Percentiles rank a stretch among this genome's conserved stretches.
Evolutionary conservation across 2,113 vertebrate species (phyloP).

Genomic region (Muntiacus muntjak): DNA sequence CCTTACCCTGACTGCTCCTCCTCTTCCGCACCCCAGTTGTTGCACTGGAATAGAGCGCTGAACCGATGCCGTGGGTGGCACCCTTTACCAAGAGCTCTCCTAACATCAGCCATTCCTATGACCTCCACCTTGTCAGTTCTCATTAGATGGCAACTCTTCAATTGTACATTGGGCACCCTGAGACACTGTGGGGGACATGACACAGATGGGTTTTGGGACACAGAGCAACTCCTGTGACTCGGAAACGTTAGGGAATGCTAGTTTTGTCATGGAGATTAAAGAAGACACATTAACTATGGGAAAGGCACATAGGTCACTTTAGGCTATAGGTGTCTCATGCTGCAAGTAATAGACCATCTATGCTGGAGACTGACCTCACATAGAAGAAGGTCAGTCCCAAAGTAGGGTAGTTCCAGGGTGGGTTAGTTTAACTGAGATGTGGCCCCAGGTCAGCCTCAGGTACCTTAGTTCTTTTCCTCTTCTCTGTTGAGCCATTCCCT

Average conservation of each 20-base stretch:
- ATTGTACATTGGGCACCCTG: not conserved
- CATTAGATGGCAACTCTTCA: slow-evolving; percentile 3
- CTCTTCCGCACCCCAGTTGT: not conserved
- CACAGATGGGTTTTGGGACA: not conserved
- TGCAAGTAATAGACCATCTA: not conserved
- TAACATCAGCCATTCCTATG: not conserved
- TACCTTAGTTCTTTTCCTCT: not conserved
- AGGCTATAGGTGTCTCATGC: not conserved
- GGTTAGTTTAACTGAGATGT: not conserved
- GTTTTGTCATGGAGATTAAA: not conserved
- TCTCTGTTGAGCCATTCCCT: not conserved
- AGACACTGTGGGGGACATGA: not conserved
- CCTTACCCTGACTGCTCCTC: not conserved
- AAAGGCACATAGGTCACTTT: not conserved
- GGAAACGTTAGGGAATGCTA: not conserved
- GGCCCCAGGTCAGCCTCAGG: not conserved
- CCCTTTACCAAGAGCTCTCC: not conserved
- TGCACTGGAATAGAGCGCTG: not conserved
- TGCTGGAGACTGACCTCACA: not conserved
- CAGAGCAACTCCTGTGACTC: not conserved
- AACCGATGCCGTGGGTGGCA: not conserved
- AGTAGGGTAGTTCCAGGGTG: not conserved
- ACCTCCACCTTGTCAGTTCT: slow-evolving; percentile 27
- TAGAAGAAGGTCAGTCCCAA: not conserved
- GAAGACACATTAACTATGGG: not conserved